Percentiles rank a stretch among this genome's conserved stretches.
These are phyloP conservation scores for Pectinophora gossypiella DNA, from an alignment of 1,140 invertebrate genomes.

Conservation along the genomic window DNA sequence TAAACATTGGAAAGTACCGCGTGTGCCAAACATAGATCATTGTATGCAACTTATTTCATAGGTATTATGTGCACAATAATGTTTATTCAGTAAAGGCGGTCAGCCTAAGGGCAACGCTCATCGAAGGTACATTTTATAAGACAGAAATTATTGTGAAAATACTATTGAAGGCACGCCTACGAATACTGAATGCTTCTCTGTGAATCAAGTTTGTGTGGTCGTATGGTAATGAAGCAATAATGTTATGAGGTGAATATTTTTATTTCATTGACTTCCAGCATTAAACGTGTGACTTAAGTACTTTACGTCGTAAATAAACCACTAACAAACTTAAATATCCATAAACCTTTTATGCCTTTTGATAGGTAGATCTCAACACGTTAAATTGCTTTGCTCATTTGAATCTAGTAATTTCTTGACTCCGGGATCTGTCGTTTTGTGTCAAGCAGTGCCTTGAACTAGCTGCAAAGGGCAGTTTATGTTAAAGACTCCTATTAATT, in stretches of 20 bases:
- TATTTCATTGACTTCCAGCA: background rate
- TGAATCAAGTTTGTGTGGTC: slow-evolving; percentile 1
- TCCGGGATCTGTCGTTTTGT: too few relatives aligned
- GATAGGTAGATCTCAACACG: too few relatives aligned
- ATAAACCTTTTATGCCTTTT: background rate
- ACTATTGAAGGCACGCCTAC: slow-evolving; percentile 3
- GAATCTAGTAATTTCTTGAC: too few relatives aligned
- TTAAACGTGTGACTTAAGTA: background rate
- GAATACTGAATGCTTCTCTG: background rate
- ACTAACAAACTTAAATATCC: background rate
- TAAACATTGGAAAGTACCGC: too few relatives aligned
- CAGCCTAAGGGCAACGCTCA: background rate
- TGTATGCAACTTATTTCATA: too few relatives aligned
- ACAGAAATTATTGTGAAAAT: slow-evolving; percentile 4
- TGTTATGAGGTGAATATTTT: background rate
- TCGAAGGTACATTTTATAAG: slow-evolving; percentile 4
- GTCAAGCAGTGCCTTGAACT: too few relatives aligned
- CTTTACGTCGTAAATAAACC: background rate
- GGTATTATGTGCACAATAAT: too few relatives aligned
- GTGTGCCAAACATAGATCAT: too few relatives aligned
- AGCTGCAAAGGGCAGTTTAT: too few relatives aligned
- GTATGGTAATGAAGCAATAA: slow-evolving; percentile 4
- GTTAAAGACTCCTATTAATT: too few relatives aligned
- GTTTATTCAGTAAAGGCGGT: slow-evolving; percentile 4
- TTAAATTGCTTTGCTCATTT: too few relatives aligned